phyloP scores from a whole-genome alignment of 2,888 invertebrate genomes.

The Folsomia manolachei region DNA sequence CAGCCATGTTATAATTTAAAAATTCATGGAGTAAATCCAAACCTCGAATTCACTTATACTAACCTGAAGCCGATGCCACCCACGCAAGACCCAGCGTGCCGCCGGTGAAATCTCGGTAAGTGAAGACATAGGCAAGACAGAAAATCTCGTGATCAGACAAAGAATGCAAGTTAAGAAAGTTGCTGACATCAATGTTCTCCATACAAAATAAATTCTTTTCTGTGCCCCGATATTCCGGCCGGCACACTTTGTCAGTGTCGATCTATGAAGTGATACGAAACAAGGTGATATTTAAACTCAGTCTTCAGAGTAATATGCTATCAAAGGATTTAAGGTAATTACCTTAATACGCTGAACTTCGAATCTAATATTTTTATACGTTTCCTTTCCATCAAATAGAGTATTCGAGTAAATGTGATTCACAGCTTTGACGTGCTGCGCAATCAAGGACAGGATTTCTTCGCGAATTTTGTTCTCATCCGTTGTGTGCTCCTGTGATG shows the following conservation, averaged over 20 bases:
- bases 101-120: conserved; percentile 94
- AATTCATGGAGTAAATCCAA: no score
- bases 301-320: neutral
- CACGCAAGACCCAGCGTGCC: conserved; percentile 97
- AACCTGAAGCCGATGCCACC: conserved; percentile 92
- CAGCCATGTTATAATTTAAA: neutral
- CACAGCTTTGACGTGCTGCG: conserved; percentile 97
- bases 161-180: conserved; percentile 96
- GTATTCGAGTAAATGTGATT: conserved; percentile 96
- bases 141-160: conserved; percentile 96
- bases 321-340: conserved; percentile 24
- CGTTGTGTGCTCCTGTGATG: conserved; percentile 52
- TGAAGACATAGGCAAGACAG: conserved; percentile 99
- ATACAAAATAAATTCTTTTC: conserved; percentile 87
- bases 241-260: conserved; percentile 81
- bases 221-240: conserved; percentile 61
- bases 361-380: conserved; percentile 87
- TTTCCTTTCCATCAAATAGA: conserved; percentile 75
- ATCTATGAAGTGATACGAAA: conserved; percentile 63
- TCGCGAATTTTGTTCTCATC: conserved; percentile 80
- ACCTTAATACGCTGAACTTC: conserved; percentile 86
- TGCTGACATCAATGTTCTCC: conserved; percentile 97
- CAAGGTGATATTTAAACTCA: neutral
- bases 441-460: conserved; percentile 94
- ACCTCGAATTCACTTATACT: conserved; percentile 40